Percentiles rank a stretch among this genome's conserved stretches.
Evolutionary conservation across 2,797 vertebrate species (phyloP).

Genomic region (Xiphophorus birchmanni): DNA sequence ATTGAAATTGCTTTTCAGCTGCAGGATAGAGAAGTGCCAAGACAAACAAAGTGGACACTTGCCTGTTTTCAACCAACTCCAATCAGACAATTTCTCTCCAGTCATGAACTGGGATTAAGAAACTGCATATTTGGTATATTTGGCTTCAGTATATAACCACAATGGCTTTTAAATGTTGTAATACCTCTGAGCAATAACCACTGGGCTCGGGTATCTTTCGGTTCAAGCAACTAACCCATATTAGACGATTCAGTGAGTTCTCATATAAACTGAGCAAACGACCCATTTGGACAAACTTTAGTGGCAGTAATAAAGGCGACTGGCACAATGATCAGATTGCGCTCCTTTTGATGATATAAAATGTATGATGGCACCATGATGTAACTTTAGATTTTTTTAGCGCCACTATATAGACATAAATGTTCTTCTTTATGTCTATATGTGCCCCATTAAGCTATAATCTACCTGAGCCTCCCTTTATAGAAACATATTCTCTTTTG

Average conservation of each 20-base stretch:
- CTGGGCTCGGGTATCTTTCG: not conserved
- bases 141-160: not conserved
- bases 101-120: not conserved
- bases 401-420: too few species aligned
- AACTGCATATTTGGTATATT: not conserved
- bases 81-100: not conserved
- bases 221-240: not conserved
- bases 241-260: not conserved
- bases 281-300: not conserved
- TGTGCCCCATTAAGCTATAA: not conserved
- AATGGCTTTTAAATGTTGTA: not conserved
- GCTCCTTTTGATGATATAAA: not conserved
- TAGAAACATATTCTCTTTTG: not conserved
- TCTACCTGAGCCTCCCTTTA: not conserved
- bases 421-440: not conserved
- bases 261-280: not conserved
- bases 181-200: not conserved
- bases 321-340: not conserved
- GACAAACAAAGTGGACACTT: not conserved
- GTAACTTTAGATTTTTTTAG: not conserved
- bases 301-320: not conserved
- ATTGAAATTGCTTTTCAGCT: not conserved
- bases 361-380: not conserved
- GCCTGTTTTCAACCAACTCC: not conserved
- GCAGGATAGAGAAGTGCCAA: not conserved